Evolutionary conservation across 2,888 invertebrate genomes (phyloP).

Genomic region (Zele albiditarsus): DNA sequence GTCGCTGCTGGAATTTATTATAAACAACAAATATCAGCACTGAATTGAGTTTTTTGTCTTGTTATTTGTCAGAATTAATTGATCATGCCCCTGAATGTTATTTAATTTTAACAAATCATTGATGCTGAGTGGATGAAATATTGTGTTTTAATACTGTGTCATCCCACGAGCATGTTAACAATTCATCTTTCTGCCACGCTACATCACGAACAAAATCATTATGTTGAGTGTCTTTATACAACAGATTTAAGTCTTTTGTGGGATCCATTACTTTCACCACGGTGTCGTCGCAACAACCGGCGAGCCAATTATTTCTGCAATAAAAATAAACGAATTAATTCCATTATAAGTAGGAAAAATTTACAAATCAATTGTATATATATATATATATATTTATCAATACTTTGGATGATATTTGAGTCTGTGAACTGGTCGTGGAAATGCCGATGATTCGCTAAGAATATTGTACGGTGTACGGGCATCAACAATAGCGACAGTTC

Average conservation of each 20-base stretch:
- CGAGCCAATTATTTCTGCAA: conserved; percentile 69
- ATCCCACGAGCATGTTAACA: conserved; percentile 78
- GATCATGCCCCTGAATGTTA: background rate
- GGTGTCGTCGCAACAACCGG: conserved; percentile 74
- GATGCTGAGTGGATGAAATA: conserved; percentile 46
- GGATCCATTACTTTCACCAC: conserved; percentile 72
- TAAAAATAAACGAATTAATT: conserved; percentile 19
- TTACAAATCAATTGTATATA: background rate
- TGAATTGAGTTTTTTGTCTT: background rate
- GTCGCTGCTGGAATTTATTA: background rate
- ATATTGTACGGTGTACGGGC: conserved; percentile 71
- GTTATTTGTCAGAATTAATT: background rate
- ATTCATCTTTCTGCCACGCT: conserved; percentile 74
- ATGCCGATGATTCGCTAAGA: conserved; percentile 63
- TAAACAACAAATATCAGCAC: background rate
- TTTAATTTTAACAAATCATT: background rate
- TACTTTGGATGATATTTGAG: conserved; percentile 70
- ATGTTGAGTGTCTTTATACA: conserved; percentile 74
- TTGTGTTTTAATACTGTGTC: conserved; percentile 71
- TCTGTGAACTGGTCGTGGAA: conserved; percentile 68
- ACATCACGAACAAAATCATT: conserved; percentile 76
- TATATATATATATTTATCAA: conserved; percentile 6
- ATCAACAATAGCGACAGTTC: conserved; percentile 75
- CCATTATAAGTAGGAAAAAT: background rate
- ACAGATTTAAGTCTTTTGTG: conserved; percentile 61